Evolutionary conservation across 1,140 invertebrate species (phyloP).

Genomic region (Drosophila aff.): DNA sequence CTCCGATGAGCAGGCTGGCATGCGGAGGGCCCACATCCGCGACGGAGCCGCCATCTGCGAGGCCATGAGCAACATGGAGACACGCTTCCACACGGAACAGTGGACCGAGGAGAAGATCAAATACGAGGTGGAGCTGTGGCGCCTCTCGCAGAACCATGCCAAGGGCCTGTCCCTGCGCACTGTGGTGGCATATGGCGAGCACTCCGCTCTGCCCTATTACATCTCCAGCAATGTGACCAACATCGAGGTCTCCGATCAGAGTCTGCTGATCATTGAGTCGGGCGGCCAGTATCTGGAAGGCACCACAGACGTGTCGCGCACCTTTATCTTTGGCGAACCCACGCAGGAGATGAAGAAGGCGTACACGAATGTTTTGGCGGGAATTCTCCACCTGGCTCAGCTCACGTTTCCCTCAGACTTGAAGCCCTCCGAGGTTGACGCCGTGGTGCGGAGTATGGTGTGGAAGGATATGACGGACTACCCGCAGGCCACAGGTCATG

Average conservation of each 20-base stretch:
- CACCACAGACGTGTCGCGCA: constrained; percentile 97
- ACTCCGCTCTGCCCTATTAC: constrained; percentile 97
- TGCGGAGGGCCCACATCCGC: constrained; percentile 93
- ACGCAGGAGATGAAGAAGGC: constrained; percentile 91
- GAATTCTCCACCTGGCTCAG: constrained; percentile 90
- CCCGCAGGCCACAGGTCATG: constrained; percentile 94
- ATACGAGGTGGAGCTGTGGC: constrained; percentile 88
- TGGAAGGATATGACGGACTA: constrained; percentile 94
- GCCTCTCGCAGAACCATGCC: constrained; percentile 89
- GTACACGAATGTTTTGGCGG: constrained; percentile 96
- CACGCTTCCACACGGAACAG: constrained; percentile 85
- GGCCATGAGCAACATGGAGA: constrained; percentile 94
- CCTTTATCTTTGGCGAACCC: constrained; percentile 94
- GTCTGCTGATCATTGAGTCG: constrained; percentile 89
- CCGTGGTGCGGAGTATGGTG: constrained; percentile 91
- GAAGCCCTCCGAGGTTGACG: constrained; percentile 89
- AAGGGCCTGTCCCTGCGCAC: constrained; percentile 93
- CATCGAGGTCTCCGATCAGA: constrained; percentile 89
- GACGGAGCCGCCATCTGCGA: constrained; percentile 97
- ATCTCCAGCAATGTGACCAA: constrained; percentile 91
- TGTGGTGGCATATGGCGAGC: constrained; percentile 94
- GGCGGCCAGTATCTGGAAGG: constrained; percentile 93
- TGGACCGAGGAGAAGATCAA: constrained; percentile 91
- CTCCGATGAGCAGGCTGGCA: constrained; percentile 92
- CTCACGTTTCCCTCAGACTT: constrained; percentile 89